phyloP scores from a whole-genome alignment of 92 coral and sea anemone species.

The Virgularia gustaviana region DNA sequence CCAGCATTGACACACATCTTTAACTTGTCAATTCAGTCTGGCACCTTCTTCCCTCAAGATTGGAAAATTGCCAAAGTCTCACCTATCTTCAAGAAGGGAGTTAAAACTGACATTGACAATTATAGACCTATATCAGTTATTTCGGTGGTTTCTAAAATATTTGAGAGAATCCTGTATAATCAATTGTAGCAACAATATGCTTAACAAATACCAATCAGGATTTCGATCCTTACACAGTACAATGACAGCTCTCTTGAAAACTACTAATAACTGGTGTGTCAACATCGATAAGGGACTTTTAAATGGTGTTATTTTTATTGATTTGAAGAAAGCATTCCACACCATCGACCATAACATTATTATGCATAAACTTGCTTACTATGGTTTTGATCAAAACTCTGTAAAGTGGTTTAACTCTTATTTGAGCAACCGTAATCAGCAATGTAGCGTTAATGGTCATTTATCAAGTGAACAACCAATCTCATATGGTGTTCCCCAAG shows the following conservation, averaged over 20 bases:
- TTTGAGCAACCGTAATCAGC: too few species aligned
- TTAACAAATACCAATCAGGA: not conserved
- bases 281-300: not conserved
- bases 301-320: not conserved
- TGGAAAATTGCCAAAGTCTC: slow-evolving; percentile 37
- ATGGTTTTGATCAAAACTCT: too few species aligned
- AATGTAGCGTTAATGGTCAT: too few species aligned
- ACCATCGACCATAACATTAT: too few species aligned
- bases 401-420: too few species aligned
- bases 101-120: not conserved
- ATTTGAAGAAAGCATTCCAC: too few species aligned
- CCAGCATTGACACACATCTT: too few species aligned
- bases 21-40: too few species aligned
- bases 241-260: not conserved
- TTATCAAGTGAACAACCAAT: too few species aligned
- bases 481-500: too few species aligned
- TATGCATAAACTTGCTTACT: too few species aligned
- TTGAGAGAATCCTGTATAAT: not conserved
- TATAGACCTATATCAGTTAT: slow-evolving; percentile 28
- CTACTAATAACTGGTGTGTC: not conserved
- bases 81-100: slow-evolving; percentile 21
- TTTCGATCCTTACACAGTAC: not conserved
- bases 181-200: not conserved
- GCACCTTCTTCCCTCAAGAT: too few species aligned
- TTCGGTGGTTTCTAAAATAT: not conserved